Percentiles rank a stretch among this genome's conserved stretches.
Conservation (phyloP, 1,140 invertebrate genomes). For the Psix sp. region DNA sequence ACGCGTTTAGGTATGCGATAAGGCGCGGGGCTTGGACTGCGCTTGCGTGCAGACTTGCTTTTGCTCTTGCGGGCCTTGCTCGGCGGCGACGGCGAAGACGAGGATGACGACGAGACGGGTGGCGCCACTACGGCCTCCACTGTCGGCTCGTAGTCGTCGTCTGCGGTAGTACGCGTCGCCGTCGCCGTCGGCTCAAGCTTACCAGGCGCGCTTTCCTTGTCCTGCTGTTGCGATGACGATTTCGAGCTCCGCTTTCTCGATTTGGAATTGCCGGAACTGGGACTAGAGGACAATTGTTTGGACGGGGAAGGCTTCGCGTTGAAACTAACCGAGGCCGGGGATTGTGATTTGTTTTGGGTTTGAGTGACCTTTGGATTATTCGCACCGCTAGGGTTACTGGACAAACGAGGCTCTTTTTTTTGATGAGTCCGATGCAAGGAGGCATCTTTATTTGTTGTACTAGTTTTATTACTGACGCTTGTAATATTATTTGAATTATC, state of each 20-base stretch:
- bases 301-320: slow-evolving; percentile 5
- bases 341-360: slow-evolving; percentile 10
- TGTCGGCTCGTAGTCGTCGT: not conserved
- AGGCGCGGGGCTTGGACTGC: slow-evolving; percentile 67
- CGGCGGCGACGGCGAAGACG: slow-evolving; percentile 20
- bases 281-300: not conserved
- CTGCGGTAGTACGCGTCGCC: not conserved
- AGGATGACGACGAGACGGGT: slow-evolving; percentile 9
- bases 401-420: slow-evolving; percentile 74
- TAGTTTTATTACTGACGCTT: slow-evolving; percentile 71
- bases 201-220: slow-evolving; percentile 4
- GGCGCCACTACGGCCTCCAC: not conserved
- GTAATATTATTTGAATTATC: slow-evolving; percentile 70
- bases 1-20: slow-evolving; percentile 72
- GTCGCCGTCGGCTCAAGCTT: not conserved
- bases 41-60: slow-evolving; percentile 68
- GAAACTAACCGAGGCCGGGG: slow-evolving; percentile 5
- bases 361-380: slow-evolving; percentile 64
- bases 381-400: slow-evolving; percentile 72
- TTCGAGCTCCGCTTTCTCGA: slow-evolving; percentile 2
- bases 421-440: slow-evolving; percentile 72
- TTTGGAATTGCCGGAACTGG: not conserved
- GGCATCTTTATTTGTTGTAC: slow-evolving; percentile 73
- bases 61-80: slow-evolving; percentile 67
- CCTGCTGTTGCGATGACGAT: not conserved